Evolutionary conservation across 2,888 invertebrate species (phyloP).

Genomic region (Brachypterus glaber): DNA sequence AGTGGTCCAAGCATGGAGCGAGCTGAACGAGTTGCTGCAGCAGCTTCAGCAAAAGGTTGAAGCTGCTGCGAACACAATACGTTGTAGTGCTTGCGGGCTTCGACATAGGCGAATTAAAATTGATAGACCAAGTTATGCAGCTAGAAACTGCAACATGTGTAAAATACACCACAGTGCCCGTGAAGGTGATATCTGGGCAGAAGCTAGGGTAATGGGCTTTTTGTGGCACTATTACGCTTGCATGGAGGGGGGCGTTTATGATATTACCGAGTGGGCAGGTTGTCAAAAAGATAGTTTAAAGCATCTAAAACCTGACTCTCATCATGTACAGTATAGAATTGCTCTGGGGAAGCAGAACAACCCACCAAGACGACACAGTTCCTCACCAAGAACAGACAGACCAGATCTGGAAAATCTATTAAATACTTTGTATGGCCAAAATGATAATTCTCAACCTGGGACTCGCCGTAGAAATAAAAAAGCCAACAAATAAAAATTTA

Average conservation of each 20-base stretch:
- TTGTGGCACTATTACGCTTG: constrained; percentile 93
- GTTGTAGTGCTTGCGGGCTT: constrained; percentile 88
- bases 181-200: constrained; percentile 97
- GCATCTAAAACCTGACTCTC: constrained; percentile 83
- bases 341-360: constrained; percentile 54
- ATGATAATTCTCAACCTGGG: constrained; percentile 32
- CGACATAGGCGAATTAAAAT: constrained; percentile 81
- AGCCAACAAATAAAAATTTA: constrained; percentile 28
- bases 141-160: constrained; percentile 82
- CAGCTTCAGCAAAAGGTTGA: constrained; percentile 91
- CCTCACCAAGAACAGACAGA: constrained; percentile 46
- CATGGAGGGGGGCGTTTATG: constrained; percentile 92
- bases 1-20: constrained; percentile 81
- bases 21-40: constrained; percentile 72
- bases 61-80: constrained; percentile 86
- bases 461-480: constrained; percentile 34
- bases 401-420: constrained; percentile 76
- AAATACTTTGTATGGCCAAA: constrained; percentile 64
- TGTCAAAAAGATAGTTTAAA: constrained; percentile 75
- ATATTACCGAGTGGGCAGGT: constrained; percentile 95
- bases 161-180: constrained; percentile 83
- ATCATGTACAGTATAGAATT: constrained; percentile 82
- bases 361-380: constrained; percentile 27
- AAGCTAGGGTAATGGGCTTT: constrained; percentile 75
- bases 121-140: constrained; percentile 82